Base-by-base conservation (phyloP, 1,140 invertebrate species). In the Trichonephila inaurata region DNA sequence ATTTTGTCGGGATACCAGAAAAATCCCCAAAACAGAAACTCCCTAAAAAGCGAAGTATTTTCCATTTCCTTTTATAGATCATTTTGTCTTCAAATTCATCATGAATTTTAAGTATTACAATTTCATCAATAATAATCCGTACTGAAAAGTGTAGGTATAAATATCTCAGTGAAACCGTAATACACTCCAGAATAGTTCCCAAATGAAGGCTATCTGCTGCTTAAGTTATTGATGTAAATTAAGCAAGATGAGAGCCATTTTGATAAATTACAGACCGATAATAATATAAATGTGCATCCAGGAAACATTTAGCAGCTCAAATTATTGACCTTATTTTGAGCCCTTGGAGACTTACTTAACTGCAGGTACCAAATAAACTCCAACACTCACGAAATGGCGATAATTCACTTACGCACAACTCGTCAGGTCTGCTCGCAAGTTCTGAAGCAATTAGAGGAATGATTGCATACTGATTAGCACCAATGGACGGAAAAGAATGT, bases 381-480 rank as follows among this genome's bases (percentile, higher is more conserved):
- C 10, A 16, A 19, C 10, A 44, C 40, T 24, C 33, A 82, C 19
- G 33, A 28, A 83, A 8, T 60, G 16, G n/a, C 4, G 82, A 58
- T 83, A 83, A 83, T 83, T 83, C 82, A 83, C 82, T 83, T 83
- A 83, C 8, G 21, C 19, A 5, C 19, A 19, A 24, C 21, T 12
- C 40, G 21, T 6, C n/a, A 83, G 21, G 51, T 58, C n/a, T n/a
- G 40, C 8, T 12, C 51, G 81, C 19, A 21, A 40, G 21, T 83
- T 19, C 51, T 58, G 44, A 12, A 58, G 44, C 51, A 83, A 83
- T 83, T 83, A 83, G 82, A 40, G 51, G 44, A 83, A 51, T 24
- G 44, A 83, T 83, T 19, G 44, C 82, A 58, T 58, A 83, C 82
- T 83, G 82, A 83, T 58, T 83, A 83, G 82, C 14, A 51, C 51